Conservation (phyloP, 2,888 invertebrate species). For the Athrips mouffetella region DNA sequence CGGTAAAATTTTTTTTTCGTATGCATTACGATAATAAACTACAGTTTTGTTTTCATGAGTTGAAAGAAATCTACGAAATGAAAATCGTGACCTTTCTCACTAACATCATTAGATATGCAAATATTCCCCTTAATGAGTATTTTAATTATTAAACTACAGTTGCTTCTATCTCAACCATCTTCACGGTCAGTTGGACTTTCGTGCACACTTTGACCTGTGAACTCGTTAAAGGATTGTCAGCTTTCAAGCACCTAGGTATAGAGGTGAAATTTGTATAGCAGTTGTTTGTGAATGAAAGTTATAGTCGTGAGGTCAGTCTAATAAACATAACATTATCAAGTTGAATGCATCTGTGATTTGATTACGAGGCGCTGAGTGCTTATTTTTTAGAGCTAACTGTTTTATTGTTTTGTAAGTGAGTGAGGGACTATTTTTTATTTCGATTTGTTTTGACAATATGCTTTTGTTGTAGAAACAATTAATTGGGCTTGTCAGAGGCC, state of each 20-base stretch:
- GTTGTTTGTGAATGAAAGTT: conserved; percentile 9
- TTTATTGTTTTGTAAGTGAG: background rate
- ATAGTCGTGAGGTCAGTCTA: conserved; percentile 18
- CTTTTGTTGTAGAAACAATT: too few species aligned
- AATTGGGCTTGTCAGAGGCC: too few species aligned
- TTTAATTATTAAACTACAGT: conserved; percentile 19
- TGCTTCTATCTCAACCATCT: conserved; percentile 19
- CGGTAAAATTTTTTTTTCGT: too few species aligned
- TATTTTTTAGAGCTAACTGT: background rate
- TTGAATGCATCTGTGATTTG: conserved; percentile 13
- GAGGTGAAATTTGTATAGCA: background rate
- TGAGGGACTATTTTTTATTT: too few species aligned
- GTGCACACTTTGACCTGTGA: conserved; percentile 15
- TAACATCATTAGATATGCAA: conserved; percentile 25
- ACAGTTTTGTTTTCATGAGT: background rate
- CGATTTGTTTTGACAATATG: too few species aligned
- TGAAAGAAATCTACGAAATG: background rate
- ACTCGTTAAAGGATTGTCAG: background rate
- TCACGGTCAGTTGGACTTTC: conserved; percentile 19
- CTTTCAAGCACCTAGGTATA: background rate
- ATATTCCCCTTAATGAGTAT: conserved; percentile 24
- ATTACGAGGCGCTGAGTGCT: background rate
- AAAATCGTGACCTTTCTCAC: conserved; percentile 7
- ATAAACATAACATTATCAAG: conserved; percentile 11
- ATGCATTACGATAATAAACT: too few species aligned